Percentiles rank a stretch among this genome's conserved stretches.
Conservation (phyloP, 37 sponge, comb jelly and placozoan genomes). For the Amphimedon queenslandica region DNA sequence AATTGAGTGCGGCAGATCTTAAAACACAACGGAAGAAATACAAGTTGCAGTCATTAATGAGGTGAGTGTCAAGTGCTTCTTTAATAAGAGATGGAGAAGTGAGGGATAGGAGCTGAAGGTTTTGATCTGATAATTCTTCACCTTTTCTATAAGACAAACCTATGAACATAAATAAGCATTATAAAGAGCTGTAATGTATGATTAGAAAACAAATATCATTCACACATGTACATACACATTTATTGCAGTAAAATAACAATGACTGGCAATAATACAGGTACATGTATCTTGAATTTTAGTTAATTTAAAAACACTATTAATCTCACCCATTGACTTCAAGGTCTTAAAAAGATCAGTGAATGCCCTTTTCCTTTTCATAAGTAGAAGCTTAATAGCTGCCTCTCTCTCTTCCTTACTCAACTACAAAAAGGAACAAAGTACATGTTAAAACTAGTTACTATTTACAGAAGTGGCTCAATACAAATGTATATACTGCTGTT, state of each 20-base stretch:
- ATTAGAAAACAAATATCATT: no score
- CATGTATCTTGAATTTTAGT: no score
- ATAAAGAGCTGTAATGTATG: no score
- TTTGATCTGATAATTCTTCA: not conserved
- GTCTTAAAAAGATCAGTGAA: conserved; percentile 47
- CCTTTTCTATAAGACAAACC: conserved; percentile 36
- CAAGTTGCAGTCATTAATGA: not conserved
- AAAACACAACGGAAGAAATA: conserved; percentile 41
- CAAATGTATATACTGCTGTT: no score
- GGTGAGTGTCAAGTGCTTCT: not conserved
- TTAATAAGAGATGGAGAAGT: not conserved
- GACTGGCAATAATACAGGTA: no score
- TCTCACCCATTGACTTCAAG: no score
- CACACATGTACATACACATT: no score
- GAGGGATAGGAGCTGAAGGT: not conserved
- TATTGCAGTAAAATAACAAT: no score
- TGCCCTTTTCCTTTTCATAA: conserved; percentile 31
- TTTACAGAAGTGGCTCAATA: no score
- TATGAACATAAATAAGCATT: no score
- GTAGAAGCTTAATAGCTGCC: conserved; percentile 33
- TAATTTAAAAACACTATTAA: no score
- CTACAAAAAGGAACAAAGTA: conserved; percentile 19
- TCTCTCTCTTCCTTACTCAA: conserved; percentile 35
- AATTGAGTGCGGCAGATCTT: conserved; percentile 25
- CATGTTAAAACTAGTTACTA: no score